A percentile compares a stretch with the other conserved stretches of the same genome.
These are phyloP conservation scores for Oophaga sylvatica DNA, from an alignment of 2,797 vertebrate species.

Conservation along the genomic window DNA sequence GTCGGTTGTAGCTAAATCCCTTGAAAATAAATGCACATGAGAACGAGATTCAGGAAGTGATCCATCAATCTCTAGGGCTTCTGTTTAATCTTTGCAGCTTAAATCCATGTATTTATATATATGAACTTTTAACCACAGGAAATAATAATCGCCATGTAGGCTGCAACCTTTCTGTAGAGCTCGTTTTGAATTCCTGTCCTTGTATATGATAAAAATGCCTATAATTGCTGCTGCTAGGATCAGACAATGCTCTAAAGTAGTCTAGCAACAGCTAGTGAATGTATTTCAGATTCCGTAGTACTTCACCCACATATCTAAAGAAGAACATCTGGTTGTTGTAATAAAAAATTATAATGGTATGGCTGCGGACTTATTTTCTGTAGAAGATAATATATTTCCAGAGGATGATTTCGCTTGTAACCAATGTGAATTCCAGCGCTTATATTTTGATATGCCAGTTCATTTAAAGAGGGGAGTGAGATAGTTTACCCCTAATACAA, in stretches of 20 bases:
- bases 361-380: neutral
- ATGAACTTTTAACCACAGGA: conserved; percentile 7
- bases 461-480: too few relatives aligned
- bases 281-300: neutral
- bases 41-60: conserved; percentile 17
- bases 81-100: conserved; percentile 33
- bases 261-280: neutral
- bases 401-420: too few relatives aligned
- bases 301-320: neutral
- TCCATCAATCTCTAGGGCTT: conserved; percentile 27
- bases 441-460: too few relatives aligned
- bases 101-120: conserved; percentile 25
- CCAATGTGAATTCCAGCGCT: too few relatives aligned
- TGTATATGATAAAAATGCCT: neutral
- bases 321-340: neutral
- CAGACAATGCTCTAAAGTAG: neutral
- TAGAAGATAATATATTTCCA: neutral
- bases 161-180: neutral
- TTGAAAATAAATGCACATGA: conserved; percentile 33
- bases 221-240: neutral
- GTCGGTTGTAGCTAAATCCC: neutral
- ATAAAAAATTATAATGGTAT: neutral
- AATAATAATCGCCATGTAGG: neutral
- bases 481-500: too few relatives aligned
- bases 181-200: neutral